Base-by-base conservation (phyloP, 2,888 invertebrate species). In the Tridacna gigas region DNA sequence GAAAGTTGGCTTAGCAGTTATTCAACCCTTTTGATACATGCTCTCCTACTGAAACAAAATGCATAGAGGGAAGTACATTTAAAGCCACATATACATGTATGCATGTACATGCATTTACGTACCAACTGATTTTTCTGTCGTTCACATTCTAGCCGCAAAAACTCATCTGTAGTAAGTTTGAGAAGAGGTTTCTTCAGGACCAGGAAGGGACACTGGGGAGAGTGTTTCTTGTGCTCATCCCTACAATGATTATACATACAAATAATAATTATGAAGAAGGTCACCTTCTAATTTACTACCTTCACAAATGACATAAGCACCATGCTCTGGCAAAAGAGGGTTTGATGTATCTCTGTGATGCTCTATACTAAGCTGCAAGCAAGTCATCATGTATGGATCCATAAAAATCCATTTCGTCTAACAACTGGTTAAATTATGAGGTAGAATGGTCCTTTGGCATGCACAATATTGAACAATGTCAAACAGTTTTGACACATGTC, bases 171-270 rank as follows among this genome's bases (percentile, higher is more conserved):
- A 86, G 96, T 95, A 84, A 96, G 93, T 0, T 96, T 95, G 77
- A 96, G 96, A 91, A 97, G 96, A 5, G 96, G 95, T 90, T 96
- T 96, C 11, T 56, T 83, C 47, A 97, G 92, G 92, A 96, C 96
- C 0, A 97, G 96, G 94, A 97, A 97, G 0, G 96, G 95, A 93
- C 98, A 98, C 79, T 96, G 95, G 0, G 96, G 95, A 0, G 97
- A 96, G 93, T 97, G 97, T 85, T 96, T 97, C 12, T 95, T 95
- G 90, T 98, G 98, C 93, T 97, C 96, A 15, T 89, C 66, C 95
- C 95, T 95, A 78, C 26, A 89, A 88, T 47, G 15, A 69, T 11
- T 18, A 13, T 48, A 48, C 22, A 56, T 65, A 60, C 37, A 74
- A 2, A 51, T 51, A 22, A 74, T 11, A 2, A 26, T n/a, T n/a